Evolutionary conservation across 2,888 invertebrate species (phyloP).

Genomic region (Zonitis immaculata): DNA sequence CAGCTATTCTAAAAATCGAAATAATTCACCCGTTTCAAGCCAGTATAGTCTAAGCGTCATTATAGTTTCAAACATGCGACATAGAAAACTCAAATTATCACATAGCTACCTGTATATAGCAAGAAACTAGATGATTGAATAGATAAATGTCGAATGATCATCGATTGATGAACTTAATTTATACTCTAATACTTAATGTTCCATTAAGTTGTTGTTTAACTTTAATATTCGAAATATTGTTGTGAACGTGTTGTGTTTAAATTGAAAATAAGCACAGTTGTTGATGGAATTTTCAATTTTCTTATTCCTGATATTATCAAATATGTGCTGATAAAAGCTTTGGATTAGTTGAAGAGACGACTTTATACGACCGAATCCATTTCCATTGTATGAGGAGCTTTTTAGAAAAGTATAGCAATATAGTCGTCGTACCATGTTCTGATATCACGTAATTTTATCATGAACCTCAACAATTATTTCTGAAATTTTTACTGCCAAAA

Average conservation of each 20-base stretch:
- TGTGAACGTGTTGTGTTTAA: no score
- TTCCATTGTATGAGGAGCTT: neutral
- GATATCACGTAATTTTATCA: neutral
- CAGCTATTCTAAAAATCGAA: neutral
- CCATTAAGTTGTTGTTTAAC: no score
- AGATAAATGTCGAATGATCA: no score
- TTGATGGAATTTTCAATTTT: no score
- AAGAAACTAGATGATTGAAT: no score
- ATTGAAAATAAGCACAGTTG: no score
- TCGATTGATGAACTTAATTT: no score
- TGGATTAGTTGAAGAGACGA: neutral
- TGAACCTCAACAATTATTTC: neutral
- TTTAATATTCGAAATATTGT: no score
- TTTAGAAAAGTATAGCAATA: neutral
- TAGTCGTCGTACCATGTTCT: neutral
- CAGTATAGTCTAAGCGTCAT: neutral
- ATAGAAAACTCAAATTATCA: neutral
- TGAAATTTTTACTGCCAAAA: no score
- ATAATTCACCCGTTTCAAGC: neutral
- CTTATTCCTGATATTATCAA: neutral
- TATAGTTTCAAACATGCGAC: neutral
- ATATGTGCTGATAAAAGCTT: neutral
- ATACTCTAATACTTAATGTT: no score
- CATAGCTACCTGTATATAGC: no score
- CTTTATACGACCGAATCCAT: neutral